Percentiles rank a stretch among this genome's conserved stretches.
phyloP scores from a whole-genome alignment of 2,113 vertebrate genomes.

The Amblyopsis rosae region DNA sequence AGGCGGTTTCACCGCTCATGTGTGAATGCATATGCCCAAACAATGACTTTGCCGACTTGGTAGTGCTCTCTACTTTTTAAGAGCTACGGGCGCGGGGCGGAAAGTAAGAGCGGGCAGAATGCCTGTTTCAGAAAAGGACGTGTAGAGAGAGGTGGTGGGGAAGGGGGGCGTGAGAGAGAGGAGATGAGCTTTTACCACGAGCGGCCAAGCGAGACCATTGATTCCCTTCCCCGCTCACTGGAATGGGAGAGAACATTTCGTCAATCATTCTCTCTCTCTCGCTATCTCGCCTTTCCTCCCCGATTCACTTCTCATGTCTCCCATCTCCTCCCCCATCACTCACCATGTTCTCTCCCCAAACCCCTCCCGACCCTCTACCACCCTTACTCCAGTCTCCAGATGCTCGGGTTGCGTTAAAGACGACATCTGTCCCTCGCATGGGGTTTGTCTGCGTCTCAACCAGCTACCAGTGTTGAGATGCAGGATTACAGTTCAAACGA shows the following conservation, averaged over 20 bases:
- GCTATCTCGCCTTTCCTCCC: conserved; percentile 6
- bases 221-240: conserved; percentile 32
- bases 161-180: background rate
- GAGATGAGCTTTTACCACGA: conserved; percentile 25
- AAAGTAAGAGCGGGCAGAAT: background rate
- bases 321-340: conserved; percentile 7
- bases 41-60: no score
- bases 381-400: no score
- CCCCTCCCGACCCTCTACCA: no score
- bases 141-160: background rate
- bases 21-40: no score
- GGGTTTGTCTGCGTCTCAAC: no score
- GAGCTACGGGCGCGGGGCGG: background rate
- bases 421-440: no score
- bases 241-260: conserved; percentile 35
- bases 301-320: conserved; percentile 7
- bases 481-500: no score
- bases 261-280: conserved; percentile 34
- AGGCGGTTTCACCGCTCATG: no score
- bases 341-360: background rate
- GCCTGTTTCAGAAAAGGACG: conserved; percentile 18
- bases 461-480: no score
- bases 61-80: no score
- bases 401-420: no score
- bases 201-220: conserved; percentile 40